These are phyloP conservation scores for Drosophila helvetica DNA, from an alignment of 2,888 invertebrate species.

Conservation along the genomic window DNA sequence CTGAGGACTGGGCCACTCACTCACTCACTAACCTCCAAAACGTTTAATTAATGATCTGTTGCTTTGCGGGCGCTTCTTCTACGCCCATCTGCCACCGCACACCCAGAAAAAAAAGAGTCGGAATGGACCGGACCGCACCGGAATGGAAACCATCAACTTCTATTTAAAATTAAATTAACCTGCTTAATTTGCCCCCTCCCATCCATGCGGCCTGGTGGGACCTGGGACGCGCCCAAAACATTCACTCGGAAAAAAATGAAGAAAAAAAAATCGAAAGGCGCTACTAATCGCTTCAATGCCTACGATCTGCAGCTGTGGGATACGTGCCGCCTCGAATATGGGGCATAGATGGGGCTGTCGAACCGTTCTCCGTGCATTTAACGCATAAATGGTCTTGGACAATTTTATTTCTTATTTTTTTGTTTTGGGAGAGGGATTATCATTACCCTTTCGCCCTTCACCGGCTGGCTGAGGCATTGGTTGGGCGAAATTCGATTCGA, in stretches of 20 bases:
- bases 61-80: slow-evolving; percentile 55
- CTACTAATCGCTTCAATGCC: slow-evolving; percentile 73
- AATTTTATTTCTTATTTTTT: slow-evolving; percentile 28
- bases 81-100: slow-evolving; percentile 53
- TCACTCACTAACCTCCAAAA: slow-evolving; percentile 74
- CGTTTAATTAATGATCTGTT: slow-evolving; percentile 68
- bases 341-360: slow-evolving; percentile 53
- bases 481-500: slow-evolving; percentile 72
- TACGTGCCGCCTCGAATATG: slow-evolving; percentile 3
- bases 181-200: slow-evolving; percentile 69
- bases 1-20: slow-evolving; percentile 19
- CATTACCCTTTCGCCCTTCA: slow-evolving; percentile 76
- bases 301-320: slow-evolving; percentile 32
- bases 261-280: slow-evolving; percentile 75
- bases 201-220: slow-evolving; percentile 7
- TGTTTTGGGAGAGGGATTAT: slow-evolving; percentile 24
- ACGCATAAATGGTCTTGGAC: slow-evolving; percentile 69
- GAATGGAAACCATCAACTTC: slow-evolving; percentile 64
- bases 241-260: slow-evolving; percentile 53
- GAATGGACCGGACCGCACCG: slow-evolving; percentile 45
- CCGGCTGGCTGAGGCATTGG: slow-evolving; percentile 61
- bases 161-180: slow-evolving; percentile 79
- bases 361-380: slow-evolving; percentile 63
- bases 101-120: slow-evolving; percentile 33
- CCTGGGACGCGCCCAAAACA: slow-evolving; percentile 69